Conservation (phyloP, 2,888 invertebrate species). For the Lutraria lutraria region DNA sequence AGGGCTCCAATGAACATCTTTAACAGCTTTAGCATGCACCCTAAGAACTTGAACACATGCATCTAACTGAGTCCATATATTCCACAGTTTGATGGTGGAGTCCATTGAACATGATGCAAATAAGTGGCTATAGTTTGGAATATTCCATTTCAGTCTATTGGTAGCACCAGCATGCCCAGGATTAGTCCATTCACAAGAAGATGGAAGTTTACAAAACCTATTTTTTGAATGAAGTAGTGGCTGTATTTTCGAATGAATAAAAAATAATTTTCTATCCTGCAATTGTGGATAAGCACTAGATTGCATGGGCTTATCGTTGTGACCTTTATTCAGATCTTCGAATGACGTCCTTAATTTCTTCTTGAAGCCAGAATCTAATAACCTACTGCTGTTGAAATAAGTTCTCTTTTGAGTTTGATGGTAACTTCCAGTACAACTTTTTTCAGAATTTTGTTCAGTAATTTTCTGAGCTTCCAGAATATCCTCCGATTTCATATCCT, state of each 20-base stretch:
- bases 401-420: background rate
- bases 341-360: background rate
- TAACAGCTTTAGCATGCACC: slow-evolving; percentile 83
- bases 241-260: slow-evolving; percentile 80
- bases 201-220: slow-evolving; percentile 40
- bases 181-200: slow-evolving; percentile 55
- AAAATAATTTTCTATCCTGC: slow-evolving; percentile 73
- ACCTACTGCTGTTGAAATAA: background rate
- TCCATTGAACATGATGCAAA: slow-evolving; percentile 85
- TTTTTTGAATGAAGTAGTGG: slow-evolving; percentile 63
- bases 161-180: slow-evolving; percentile 80
- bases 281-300: background rate
- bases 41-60: slow-evolving; percentile 74
- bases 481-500: slow-evolving; percentile 35
- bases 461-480: slow-evolving; percentile 45
- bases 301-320: background rate
- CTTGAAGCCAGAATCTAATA: background rate
- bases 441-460: background rate
- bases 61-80: slow-evolving; percentile 80
- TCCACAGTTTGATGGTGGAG: slow-evolving; percentile 84
- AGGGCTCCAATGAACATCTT: slow-evolving; percentile 84
- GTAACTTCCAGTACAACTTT: background rate
- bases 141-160: slow-evolving; percentile 84
- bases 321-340: background rate
- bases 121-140: slow-evolving; percentile 82